Evolutionary conservation across 2,797 vertebrate genomes (phyloP).

Genomic region (Phrynocephalus guinanensis): DNA sequence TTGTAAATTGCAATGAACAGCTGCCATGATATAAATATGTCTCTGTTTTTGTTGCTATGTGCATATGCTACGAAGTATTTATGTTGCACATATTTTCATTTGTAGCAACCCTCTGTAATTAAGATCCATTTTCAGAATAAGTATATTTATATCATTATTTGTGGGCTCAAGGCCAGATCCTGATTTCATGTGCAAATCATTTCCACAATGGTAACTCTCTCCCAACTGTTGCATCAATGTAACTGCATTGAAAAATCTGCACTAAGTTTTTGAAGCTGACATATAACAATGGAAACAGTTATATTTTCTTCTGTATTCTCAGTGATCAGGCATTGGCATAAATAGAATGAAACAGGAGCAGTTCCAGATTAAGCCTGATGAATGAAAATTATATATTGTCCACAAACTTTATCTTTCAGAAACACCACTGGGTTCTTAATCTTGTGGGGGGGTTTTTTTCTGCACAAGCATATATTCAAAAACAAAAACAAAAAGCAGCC

Average conservation of each 20-base stretch:
- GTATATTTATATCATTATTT: conserved; percentile 33
- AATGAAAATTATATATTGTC: background rate
- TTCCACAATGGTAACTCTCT: background rate
- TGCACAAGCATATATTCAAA: background rate
- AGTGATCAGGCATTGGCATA: background rate
- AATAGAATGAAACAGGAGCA: background rate
- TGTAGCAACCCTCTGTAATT: conserved; percentile 6
- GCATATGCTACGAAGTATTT: conserved; percentile 24
- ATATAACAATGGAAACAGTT: background rate
- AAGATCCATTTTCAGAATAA: conserved; percentile 26
- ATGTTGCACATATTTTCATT: conserved; percentile 26
- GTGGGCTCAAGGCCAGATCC: conserved; percentile 11
- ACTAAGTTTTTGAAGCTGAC: background rate
- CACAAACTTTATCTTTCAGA: background rate
- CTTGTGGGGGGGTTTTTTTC: background rate
- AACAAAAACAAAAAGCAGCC: background rate
- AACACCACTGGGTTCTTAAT: background rate
- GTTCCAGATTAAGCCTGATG: background rate
- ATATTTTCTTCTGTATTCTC: background rate
- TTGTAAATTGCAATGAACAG: conserved; percentile 21
- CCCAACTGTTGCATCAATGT: background rate
- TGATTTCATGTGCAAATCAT: conserved; percentile 4
- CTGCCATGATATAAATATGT: conserved; percentile 32
- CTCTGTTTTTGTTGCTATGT: conserved; percentile 28
- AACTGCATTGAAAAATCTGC: background rate